Percentiles rank a stretch among this genome's conserved stretches.
Evolutionary conservation across 2,888 invertebrate species (phyloP).

Genomic region (Oscheius sp.): DNA sequence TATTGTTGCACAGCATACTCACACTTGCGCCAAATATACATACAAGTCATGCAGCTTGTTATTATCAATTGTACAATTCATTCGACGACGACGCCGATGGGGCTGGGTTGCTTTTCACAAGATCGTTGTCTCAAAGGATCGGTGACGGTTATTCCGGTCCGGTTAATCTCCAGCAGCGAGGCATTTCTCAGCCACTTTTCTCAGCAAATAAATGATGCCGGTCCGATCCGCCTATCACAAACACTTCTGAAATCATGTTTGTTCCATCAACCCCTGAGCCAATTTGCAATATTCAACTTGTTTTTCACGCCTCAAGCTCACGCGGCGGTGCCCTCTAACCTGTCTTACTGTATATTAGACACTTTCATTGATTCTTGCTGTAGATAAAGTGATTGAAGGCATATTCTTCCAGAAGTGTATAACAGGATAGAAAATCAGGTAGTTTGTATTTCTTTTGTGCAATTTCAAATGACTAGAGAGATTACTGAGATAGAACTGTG

Average conservation of each 20-base stretch:
- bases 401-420: too few relatives aligned
- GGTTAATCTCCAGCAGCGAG: slow-evolving; percentile 29
- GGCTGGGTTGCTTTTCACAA: slow-evolving; percentile 15
- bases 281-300: slow-evolving; percentile 13
- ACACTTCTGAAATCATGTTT: slow-evolving; percentile 28
- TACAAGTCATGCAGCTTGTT: not conserved
- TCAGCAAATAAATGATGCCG: slow-evolving; percentile 28
- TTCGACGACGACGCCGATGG: not conserved
- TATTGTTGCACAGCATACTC: slow-evolving; percentile 21
- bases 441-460: too few relatives aligned
- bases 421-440: too few relatives aligned
- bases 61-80: not conserved
- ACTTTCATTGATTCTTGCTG: too few relatives aligned
- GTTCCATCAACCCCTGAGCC: slow-evolving; percentile 16
- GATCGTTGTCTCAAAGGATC: slow-evolving; percentile 12
- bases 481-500: slow-evolving; percentile 24
- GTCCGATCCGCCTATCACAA: slow-evolving; percentile 30
- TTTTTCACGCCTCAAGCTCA: slow-evolving; percentile 2
- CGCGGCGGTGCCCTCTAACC: too few relatives aligned
- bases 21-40: slow-evolving; percentile 15
- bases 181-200: slow-evolving; percentile 29
- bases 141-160: slow-evolving; percentile 27
- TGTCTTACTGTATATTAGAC: too few relatives aligned
- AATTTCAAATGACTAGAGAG: too few relatives aligned
- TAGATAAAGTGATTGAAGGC: too few relatives aligned